Percentiles rank a stretch among this genome's conserved stretches.
Evolutionary conservation across 23 tunicate species (phyloP).

Genomic region (Ciona savignyi): DNA sequence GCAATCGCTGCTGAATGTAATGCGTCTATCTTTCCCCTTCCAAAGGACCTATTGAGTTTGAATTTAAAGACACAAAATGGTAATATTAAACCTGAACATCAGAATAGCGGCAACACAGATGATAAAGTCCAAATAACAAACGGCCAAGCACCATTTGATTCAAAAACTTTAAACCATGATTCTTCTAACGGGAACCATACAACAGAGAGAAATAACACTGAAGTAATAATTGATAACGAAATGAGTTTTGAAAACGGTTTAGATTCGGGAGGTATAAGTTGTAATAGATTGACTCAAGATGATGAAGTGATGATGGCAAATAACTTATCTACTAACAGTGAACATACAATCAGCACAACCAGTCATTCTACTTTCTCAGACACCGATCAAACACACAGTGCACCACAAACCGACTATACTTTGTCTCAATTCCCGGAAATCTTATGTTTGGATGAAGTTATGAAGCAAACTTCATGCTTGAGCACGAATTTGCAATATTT

Average conservation of each 20-base stretch:
- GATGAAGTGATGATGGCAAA: neutral
- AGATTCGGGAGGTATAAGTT: no score
- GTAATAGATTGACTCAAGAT: no score
- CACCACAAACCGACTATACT: no score
- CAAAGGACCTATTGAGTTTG: neutral
- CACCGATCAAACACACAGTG: neutral
- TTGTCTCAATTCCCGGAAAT: neutral
- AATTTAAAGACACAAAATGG: neutral
- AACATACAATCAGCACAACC: neutral
- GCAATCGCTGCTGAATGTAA: constrained; percentile 32
- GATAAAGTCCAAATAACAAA: no score
- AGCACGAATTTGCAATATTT: constrained; percentile 20
- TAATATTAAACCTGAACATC: neutral
- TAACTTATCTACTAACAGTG: neutral
- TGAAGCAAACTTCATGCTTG: neutral
- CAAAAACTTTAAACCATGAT: neutral
- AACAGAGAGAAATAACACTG: neutral
- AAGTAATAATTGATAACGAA: neutral
- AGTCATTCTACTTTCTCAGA: neutral
- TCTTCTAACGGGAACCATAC: neutral
- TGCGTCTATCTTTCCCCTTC: constrained; percentile 10
- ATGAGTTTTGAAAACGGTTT: no score
- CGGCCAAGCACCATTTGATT: neutral
- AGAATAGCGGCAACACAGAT: neutral
- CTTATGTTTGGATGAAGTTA: constrained; percentile 13